phyloP scores from a whole-genome alignment of 2,113 vertebrate genomes.

The Callocephalon fimbriatum region DNA sequence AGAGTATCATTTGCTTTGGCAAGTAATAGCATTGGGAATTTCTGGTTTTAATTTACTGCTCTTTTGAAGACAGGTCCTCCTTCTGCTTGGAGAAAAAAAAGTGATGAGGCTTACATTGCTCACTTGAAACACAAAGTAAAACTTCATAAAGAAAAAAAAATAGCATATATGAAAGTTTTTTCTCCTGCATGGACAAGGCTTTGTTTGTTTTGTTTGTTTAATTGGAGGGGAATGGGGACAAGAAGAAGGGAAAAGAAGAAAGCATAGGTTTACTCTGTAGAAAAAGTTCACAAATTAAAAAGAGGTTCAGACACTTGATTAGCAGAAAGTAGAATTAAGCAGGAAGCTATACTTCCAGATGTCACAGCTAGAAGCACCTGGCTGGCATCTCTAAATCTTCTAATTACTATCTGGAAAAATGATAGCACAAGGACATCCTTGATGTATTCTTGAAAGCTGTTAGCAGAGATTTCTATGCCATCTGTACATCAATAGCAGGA shows the following conservation, averaged over 20 bases:
- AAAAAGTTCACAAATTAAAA: neutral
- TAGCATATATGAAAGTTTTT: neutral
- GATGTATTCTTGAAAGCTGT: neutral
- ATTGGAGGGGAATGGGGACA: neutral
- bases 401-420: slow-evolving; percentile 20
- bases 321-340: neutral
- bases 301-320: neutral
- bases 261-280: neutral
- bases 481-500: neutral
- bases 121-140: neutral
- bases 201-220: neutral
- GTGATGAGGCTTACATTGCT: neutral
- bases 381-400: neutral
- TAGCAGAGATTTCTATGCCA: neutral
- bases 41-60: neutral
- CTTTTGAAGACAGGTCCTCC: neutral
- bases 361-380: neutral
- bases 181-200: neutral
- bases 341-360: slow-evolving; percentile 4
- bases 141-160: neutral
- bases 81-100: neutral
- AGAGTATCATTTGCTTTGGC: neutral
- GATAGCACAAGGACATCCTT: neutral
- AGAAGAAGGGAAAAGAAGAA: neutral
- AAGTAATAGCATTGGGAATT: neutral